phyloP scores from a whole-genome alignment of 2,797 vertebrate species.

The Emydoidea blandingii region DNA sequence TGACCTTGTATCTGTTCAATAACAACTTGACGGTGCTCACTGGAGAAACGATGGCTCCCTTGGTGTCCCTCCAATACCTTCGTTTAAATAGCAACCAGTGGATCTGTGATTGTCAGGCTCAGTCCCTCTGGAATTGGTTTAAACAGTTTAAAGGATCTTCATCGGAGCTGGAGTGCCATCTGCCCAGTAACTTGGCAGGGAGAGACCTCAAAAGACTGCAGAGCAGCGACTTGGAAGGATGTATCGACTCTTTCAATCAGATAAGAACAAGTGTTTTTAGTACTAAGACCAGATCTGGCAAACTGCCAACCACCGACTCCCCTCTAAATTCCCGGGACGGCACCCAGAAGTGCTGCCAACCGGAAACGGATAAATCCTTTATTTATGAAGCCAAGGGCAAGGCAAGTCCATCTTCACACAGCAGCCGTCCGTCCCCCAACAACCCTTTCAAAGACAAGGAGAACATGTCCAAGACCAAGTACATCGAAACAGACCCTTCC shows the following conservation, averaged over 20 bases:
- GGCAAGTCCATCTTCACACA: constrained; percentile 84
- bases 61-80: constrained; percentile 94
- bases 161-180: constrained; percentile 92
- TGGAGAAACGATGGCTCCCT: constrained; percentile 90
- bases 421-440: constrained; percentile 89
- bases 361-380: constrained; percentile 92
- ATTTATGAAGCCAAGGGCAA: constrained; percentile 91
- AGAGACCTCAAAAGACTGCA: constrained; percentile 93
- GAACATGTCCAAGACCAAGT: constrained; percentile 94
- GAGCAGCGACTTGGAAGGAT: constrained; percentile 90
- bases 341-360: constrained; percentile 91
- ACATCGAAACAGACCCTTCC: constrained; percentile 84
- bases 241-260: constrained; percentile 86
- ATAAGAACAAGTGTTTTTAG: constrained; percentile 87
- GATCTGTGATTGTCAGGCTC: constrained; percentile 97
- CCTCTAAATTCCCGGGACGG: constrained; percentile 79
- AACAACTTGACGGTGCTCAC: constrained; percentile 95
- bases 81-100: constrained; percentile 97
- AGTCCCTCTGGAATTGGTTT: constrained; percentile 97
- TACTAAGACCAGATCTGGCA: constrained; percentile 86
- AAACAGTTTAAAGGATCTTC: constrained; percentile 97
- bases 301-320: constrained; percentile 84
- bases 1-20: constrained; percentile 95
- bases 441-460: constrained; percentile 93
- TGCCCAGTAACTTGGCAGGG: constrained; percentile 87